Evolutionary conservation across 2,113 vertebrate species (phyloP).

Genomic region (Nycticryphes semicollaris): DNA sequence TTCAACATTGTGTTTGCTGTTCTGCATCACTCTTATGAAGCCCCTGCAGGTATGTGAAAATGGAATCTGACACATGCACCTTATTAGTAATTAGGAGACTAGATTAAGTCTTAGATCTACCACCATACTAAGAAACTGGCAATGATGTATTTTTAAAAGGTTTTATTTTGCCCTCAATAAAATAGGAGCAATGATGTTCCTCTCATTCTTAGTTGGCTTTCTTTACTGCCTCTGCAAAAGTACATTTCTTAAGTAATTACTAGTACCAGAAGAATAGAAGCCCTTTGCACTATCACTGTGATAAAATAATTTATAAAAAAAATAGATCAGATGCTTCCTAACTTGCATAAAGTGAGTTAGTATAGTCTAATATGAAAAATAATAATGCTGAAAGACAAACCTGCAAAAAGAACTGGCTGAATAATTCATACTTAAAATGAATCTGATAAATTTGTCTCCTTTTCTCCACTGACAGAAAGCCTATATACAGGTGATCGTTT

Average conservation of each 20-base stretch:
- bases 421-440: slow-evolving; percentile 45
- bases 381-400: neutral
- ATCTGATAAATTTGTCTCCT: slow-evolving; percentile 6
- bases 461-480: slow-evolving; percentile 28
- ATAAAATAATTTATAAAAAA: slow-evolving; percentile 24
- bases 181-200: neutral
- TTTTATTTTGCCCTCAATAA: neutral
- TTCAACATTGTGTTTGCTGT: neutral
- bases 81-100: neutral
- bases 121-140: neutral
- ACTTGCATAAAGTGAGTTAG: neutral
- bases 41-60: neutral
- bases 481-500: neutral
- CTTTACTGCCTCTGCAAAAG: neutral
- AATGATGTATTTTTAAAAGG: neutral
- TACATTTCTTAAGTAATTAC: neutral
- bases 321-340: neutral
- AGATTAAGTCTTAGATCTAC: neutral
- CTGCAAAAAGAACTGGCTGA: neutral
- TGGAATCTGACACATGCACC: neutral
- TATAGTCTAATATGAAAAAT: neutral
- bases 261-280: neutral
- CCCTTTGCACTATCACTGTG: neutral
- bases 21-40: neutral
- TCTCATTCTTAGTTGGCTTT: neutral